Evolutionary conservation across 2,888 invertebrate genomes (phyloP), one percentile per base, ranked within the genome.

Genomic region (Sacculina carcini): DNA sequence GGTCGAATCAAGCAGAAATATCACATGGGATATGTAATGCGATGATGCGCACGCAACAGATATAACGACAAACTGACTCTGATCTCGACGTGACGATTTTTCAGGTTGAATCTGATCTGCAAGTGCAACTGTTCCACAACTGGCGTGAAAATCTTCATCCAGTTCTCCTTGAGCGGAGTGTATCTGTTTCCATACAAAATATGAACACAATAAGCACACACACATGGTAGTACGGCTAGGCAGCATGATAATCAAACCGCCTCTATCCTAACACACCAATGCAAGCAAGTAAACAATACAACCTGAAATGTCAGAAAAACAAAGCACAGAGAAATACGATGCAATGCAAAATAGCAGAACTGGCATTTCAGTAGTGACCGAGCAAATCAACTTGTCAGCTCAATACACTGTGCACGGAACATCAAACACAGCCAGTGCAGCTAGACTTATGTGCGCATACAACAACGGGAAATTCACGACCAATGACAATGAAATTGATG

Each of bases 121-220:
- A 99, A 68, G 56, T 89, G 75, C 54, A 99, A 70, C 63, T 98
- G 85, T 63, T 98, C 90, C 0, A 96, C 94, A 31, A 99, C 73
- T 0, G 98, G 94, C 47, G 84, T 82, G 63, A 90, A 90, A 58
- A 99, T 87, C 67, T 94, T 87, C 65, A 87, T 70, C 98, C 98
- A 99, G 61, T 82, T 84, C 61, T 92, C 85, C 68, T 92, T 94
- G 9, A 98, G 67, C 0, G 96, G 90, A 9, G 86, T 79, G 61
- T 85, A 87, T 64, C 98, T 78, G 60, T 3, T 31, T n/a, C 1
- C 10, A 16, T 26, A 2, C 19, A 47, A 16, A 10, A 6, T 6
- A 32, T 2, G 7, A 7, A 21, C 28, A 34, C 44, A 34, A n/a
- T 6, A n/a, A 16, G 12, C 14, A 36, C n/a, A 9, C 14, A n/a